Evolutionary conservation across 1,140 invertebrate genomes (phyloP), one percentile per base, ranked within the genome.

Genomic region (Caerostris extrusa): DNA sequence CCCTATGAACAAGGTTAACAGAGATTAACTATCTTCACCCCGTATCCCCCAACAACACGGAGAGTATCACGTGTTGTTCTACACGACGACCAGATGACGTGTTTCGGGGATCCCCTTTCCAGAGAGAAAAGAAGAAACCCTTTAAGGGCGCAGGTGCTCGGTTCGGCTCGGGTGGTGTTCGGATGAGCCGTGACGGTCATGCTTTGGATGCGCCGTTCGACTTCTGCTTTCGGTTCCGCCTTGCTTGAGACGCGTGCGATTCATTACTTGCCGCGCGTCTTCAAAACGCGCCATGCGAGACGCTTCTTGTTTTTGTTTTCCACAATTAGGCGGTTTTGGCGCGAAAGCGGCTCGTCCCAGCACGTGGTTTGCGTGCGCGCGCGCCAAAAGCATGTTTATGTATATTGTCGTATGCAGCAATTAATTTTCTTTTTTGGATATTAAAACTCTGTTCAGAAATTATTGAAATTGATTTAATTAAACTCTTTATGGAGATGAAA

Each of bases 101-200:
- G 71, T 77, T 14, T 17, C 71, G 82, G 82, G 85, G 58, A 64
- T 87, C 60, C 60, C 57, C 85, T 56, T 85, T 19, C 57, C 71
- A 19, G 19, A 7, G 17, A 77, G n/a, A 83, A 5, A 8, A 56
- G 64, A 64, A 91, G 90, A 91, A 91, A 83, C 90, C 90, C 81
- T 83, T 91, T 91, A 91, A 91, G 56, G 58, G 81, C 17, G 90
- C 90, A 91, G 90, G 90, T 91, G 90, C 81, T 91, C 8, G 7
- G 90, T 91, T 91, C 90, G 90, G 90, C 90, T 91, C 90, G 90
- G 90, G 2, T 91, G 90, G 58, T 34, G 81, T 91, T 91, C 90
- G 90, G 83, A 91, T 91, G 77, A 91, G 53, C 90, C 90, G 90
- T 91, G 90, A 91, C 90, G 77, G 90, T 91, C 90, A 91, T 91